Conservation (phyloP, 2,113 vertebrate species). For the Ceyx margarethae region DNA sequence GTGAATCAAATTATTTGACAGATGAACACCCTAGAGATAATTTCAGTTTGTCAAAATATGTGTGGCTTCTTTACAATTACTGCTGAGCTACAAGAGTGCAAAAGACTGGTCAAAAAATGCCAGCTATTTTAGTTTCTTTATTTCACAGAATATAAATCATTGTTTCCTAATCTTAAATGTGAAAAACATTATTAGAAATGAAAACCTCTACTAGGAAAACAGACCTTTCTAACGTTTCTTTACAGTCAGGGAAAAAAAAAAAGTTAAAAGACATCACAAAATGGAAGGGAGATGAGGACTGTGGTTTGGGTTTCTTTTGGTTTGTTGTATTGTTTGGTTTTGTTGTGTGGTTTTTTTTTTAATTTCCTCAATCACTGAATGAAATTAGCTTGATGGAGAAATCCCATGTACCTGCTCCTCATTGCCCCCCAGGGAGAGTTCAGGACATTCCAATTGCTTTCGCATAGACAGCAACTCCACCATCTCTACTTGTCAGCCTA, state of each 20-base stretch:
- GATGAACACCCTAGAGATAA: conserved; percentile 29
- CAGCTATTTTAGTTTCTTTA: not conserved
- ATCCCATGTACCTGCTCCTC: no score
- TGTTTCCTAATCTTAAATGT: conserved; percentile 1
- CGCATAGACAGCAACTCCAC: no score
- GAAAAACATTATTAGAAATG: not conserved
- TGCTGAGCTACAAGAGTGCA: not conserved
- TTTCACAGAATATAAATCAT: not conserved
- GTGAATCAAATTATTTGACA: conserved; percentile 55
- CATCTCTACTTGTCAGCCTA: no score
- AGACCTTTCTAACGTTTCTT: not conserved
- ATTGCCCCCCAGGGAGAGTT: no score
- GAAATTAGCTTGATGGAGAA: not conserved
- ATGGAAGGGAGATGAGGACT: not conserved
- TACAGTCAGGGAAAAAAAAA: not conserved
- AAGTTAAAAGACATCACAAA: not conserved
- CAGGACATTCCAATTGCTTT: no score
- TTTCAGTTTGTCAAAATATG: conserved; percentile 35
- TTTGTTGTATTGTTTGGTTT: no score
- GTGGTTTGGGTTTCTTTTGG: no score
- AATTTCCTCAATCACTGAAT: not conserved
- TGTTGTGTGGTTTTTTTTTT: not conserved
- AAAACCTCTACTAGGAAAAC: not conserved
- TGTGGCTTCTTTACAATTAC: conserved; percentile 28
- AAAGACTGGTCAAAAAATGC: not conserved